phyloP scores from a whole-genome alignment of 2,113 vertebrate species.

The Podocnemis expansa region DNA sequence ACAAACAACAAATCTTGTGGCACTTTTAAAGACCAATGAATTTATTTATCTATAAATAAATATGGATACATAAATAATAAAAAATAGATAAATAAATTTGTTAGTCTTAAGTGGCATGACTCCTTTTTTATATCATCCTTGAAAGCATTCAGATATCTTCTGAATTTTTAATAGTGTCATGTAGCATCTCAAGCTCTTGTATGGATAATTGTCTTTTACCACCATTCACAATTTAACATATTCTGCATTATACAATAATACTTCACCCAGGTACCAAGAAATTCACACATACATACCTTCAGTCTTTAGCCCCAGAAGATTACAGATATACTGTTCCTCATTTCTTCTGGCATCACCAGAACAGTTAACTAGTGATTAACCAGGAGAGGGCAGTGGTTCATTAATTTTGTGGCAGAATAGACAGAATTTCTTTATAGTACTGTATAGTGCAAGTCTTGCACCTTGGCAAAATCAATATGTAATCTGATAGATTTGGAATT shows the following conservation, averaged over 20 bases:
- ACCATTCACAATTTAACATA: background rate
- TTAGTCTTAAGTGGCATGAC: too few species aligned
- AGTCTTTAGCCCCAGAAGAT: background rate
- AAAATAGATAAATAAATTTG: too few species aligned
- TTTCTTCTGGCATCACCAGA: background rate
- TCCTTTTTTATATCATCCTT: background rate
- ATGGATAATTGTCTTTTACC: background rate
- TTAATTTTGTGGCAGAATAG: slow-evolving; percentile 20
- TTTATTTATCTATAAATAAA: too few species aligned
- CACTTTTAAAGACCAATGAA: too few species aligned
- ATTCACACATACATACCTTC: background rate
- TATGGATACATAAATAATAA: too few species aligned
- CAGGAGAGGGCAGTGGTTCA: slow-evolving; percentile 66
- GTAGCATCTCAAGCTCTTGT: background rate
- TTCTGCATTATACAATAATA: background rate
- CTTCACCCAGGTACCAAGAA: background rate
- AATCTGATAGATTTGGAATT: background rate
- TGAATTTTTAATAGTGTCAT: background rate
- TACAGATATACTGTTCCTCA: background rate
- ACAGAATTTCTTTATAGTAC: background rate
- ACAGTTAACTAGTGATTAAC: background rate
- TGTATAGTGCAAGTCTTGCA: background rate
- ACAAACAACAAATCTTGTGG: too few species aligned
- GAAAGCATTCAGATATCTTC: background rate
- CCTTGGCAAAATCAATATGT: background rate